phyloP scores from a whole-genome alignment of 1,140 invertebrate species.

The Heliothis virescens region DNA sequence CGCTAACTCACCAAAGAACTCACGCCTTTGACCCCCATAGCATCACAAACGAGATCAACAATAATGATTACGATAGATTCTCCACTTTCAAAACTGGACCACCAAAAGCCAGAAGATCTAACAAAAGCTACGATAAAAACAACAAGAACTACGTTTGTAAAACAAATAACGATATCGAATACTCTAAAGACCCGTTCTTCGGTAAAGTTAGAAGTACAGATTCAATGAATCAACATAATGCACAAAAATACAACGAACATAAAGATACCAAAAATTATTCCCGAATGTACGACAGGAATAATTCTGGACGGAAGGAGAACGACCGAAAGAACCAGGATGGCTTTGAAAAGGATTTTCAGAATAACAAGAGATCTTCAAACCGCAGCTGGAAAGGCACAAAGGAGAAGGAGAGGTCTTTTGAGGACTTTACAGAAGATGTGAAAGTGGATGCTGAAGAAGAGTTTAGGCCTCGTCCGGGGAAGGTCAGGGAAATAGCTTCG shows the following conservation, averaged over 20 bases:
- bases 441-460: slow-evolving; percentile 57
- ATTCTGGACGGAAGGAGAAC: slow-evolving; percentile 61
- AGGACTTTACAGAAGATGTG: slow-evolving; percentile 60
- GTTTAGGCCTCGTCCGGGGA: slow-evolving; percentile 75
- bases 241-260: slow-evolving; percentile 66
- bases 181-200: slow-evolving; percentile 77
- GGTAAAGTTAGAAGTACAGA: slow-evolving; percentile 66
- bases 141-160: slow-evolving; percentile 67
- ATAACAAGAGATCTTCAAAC: slow-evolving; percentile 62
- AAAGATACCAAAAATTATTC: slow-evolving; percentile 67
- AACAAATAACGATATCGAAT: slow-evolving; percentile 79
- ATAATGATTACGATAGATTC: slow-evolving; percentile 69
- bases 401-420: slow-evolving; percentile 64
- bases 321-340: slow-evolving; percentile 50
- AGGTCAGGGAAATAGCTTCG: slow-evolving; percentile 81
- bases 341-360: slow-evolving; percentile 40
- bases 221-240: slow-evolving; percentile 57
- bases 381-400: slow-evolving; percentile 60
- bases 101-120: slow-evolving; percentile 72
- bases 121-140: slow-evolving; percentile 68
- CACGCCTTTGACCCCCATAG: slow-evolving; percentile 77
- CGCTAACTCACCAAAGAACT: slow-evolving; percentile 83
- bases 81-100: slow-evolving; percentile 70
- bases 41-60: slow-evolving; percentile 72
- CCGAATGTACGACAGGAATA: slow-evolving; percentile 70